These are phyloP conservation scores for Blomia tropicalis DNA, from an alignment of 2,888 invertebrate species.

Conservation along the genomic window DNA sequence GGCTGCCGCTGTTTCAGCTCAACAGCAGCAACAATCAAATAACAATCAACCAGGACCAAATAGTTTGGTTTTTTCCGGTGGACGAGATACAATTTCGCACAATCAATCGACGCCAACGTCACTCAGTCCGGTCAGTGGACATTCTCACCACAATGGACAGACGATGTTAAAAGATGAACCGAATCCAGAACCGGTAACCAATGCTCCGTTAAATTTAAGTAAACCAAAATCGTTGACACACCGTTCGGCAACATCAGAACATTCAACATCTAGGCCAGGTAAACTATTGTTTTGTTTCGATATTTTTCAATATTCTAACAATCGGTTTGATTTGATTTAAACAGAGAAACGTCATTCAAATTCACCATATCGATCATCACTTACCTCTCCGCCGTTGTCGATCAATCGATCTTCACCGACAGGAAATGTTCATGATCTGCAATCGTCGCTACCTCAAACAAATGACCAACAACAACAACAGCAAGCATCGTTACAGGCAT, in stretches of 20 bases:
- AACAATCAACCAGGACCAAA: not conserved
- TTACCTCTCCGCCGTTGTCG: not conserved
- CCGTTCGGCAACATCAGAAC: not conserved
- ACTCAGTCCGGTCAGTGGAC: too few relatives aligned
- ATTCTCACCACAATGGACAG: too few relatives aligned
- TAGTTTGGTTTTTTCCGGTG: too few relatives aligned
- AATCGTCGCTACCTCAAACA: not conserved
- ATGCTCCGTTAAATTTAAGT: slow-evolving; percentile 29
- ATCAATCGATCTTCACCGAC: not conserved
- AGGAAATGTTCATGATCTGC: not conserved
- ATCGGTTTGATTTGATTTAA: not conserved
- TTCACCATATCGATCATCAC: slow-evolving; percentile 7
- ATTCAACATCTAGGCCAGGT: not conserved
- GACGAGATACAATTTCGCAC: not conserved
- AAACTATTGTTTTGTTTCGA: not conserved
- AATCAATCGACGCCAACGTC: not conserved
- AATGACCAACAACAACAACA: too few relatives aligned
- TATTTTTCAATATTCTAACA: not conserved
- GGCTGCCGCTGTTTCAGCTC: not conserved
- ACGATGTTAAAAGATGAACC: not conserved
- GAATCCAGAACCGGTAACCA: not conserved
- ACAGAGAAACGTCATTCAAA: slow-evolving; percentile 5
- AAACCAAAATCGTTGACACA: slow-evolving; percentile 26
- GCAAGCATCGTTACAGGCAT: slow-evolving; percentile 14
- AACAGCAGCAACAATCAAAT: not conserved